Percentiles rank a stretch among this genome's conserved stretches.
phyloP scores from a whole-genome alignment of 2,113 vertebrate species.

The Strix uralensis region DNA sequence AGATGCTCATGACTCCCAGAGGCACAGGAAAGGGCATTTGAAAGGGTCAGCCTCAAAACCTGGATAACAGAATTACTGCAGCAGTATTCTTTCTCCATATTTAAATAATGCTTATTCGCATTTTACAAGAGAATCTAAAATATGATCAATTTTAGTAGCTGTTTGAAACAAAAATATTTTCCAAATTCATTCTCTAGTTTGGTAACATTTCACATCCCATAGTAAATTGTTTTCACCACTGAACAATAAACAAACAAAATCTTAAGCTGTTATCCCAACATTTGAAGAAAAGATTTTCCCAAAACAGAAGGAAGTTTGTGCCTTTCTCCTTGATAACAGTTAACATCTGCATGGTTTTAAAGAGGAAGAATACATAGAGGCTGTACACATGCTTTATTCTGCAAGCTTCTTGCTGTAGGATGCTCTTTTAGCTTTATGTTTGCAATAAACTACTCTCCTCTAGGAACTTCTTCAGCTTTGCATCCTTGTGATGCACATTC shows the following conservation, averaged over 20 bases:
- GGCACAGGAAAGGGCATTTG: background rate
- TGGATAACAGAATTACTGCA: background rate
- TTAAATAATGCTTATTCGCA: background rate
- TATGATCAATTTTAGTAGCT: background rate
- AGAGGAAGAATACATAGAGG: background rate
- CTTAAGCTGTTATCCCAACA: background rate
- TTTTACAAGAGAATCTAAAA: background rate
- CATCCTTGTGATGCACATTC: background rate
- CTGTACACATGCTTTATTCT: background rate
- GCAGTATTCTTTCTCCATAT: background rate
- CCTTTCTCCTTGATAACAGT: background rate
- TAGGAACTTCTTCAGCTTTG: background rate
- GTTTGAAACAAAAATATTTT: background rate
- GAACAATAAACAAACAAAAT: background rate
- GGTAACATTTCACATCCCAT: background rate
- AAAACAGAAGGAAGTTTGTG: background rate
- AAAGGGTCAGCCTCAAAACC: background rate
- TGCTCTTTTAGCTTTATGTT: background rate
- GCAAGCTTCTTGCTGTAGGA: background rate
- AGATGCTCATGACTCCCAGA: background rate
- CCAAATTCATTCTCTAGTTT: background rate
- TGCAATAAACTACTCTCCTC: background rate
- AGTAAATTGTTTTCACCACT: background rate
- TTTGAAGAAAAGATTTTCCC: background rate
- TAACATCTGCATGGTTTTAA: background rate